Evolutionary conservation across 2,113 vertebrate genomes (phyloP).

Genomic region (Alosa alosa): DNA sequence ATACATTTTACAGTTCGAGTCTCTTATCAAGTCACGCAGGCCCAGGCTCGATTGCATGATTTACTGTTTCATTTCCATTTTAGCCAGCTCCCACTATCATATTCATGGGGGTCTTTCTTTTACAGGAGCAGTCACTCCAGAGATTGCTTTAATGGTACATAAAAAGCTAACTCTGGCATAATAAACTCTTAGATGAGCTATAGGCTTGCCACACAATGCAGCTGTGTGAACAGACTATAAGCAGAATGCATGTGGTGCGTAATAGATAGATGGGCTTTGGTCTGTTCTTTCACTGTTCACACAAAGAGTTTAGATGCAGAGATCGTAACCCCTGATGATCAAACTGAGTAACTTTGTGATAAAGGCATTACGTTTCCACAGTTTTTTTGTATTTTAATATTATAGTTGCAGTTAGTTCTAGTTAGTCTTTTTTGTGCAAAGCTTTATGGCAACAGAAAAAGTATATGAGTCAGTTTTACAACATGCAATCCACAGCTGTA

Average conservation of each 20-base stretch:
- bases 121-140: background rate
- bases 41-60: background rate
- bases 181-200: background rate
- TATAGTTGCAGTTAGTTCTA: background rate
- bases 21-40: background rate
- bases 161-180: conserved; percentile 12
- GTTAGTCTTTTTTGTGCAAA: background rate
- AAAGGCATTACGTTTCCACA: background rate
- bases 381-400: background rate
- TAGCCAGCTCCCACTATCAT: background rate
- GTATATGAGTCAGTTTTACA: background rate
- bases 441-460: background rate
- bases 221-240: background rate
- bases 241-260: background rate
- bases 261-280: background rate
- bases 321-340: too few relatives aligned
- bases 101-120: background rate
- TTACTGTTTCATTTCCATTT: background rate
- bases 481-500: background rate
- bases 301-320: background rate
- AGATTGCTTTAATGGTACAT: background rate
- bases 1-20: background rate
- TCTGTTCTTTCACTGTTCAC: background rate
- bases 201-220: background rate
- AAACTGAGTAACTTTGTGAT: too few relatives aligned